Conservation (phyloP, 1,140 invertebrate genomes). For the roundworm (Caenorhabditis elegans) region DNA sequence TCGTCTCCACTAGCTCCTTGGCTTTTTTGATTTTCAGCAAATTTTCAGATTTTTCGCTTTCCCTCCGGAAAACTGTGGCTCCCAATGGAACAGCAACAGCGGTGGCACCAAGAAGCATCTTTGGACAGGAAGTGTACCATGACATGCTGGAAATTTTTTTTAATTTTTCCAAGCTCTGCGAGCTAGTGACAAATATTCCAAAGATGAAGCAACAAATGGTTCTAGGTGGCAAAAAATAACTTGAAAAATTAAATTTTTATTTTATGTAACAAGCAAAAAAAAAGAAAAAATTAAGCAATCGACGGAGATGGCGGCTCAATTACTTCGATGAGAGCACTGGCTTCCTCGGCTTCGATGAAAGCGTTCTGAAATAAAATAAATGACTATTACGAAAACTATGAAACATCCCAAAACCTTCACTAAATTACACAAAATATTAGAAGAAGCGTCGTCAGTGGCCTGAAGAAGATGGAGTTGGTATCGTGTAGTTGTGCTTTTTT, state of each 20-base stretch:
- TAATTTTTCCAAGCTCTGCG: too few relatives aligned
- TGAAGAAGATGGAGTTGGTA: conserved; percentile 5
- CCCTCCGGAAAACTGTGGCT: neutral
- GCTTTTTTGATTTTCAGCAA: neutral
- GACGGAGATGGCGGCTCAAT: neutral
- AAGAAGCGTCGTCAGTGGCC: neutral
- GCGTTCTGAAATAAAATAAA: neutral
- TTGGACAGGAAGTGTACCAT: neutral
- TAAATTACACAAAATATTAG: neutral
- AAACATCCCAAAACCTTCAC: neutral
- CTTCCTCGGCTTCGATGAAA: neutral
- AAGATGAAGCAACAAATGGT: too few relatives aligned
- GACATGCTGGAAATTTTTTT: conserved; percentile 4
- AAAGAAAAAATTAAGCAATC: neutral
- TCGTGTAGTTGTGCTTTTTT: neutral
- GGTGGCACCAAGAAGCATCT: neutral
- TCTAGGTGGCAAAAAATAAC: too few relatives aligned
- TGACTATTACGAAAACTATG: neutral
- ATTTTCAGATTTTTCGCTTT: neutral
- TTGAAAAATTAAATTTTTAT: too few relatives aligned
- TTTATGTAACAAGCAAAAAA: neutral
- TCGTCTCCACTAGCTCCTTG: neutral
- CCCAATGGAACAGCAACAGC: neutral
- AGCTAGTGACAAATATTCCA: too few relatives aligned
- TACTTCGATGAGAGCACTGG: neutral